Evolutionary conservation across 2,888 invertebrate species (phyloP), one percentile per base, ranked within the genome.

Genomic region (Idaea aversata): DNA sequence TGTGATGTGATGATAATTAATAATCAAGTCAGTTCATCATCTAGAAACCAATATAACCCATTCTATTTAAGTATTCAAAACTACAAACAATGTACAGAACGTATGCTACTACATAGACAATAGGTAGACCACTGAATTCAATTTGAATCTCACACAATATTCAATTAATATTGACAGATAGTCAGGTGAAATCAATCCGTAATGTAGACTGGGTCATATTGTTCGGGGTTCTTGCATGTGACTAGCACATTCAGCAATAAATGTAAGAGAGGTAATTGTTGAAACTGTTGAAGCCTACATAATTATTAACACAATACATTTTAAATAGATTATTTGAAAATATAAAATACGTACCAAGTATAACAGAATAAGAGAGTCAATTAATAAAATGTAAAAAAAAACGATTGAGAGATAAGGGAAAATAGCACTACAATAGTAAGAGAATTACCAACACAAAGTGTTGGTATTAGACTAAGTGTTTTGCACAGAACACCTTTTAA

Each of bases 81-180:
- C 80, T 25, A 25, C 88, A 85, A 87, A 88, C 87, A 83, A 77
- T 83, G 78, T 77, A 84, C 84, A 81, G 86, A 87, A 86, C 59
- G 87, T 88, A 86, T 87, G 82, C 81, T 79, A 83, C 83, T 86
- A 87, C 87, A 88, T 84, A 85, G 83, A 88, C 90, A 91, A 88
- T 88, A 85, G 47, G 47, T 10, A 47, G 88, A 75, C 76, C 78
- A 81, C 87, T 89, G 47, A 90, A 91, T 91, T 90, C 91, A 89
- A 91, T 90, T 90, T 86, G 88, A 88, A 88, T 90, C 90, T 85
- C 85, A 85, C 88, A 89, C 91, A 91, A 89, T 90, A 91, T 91
- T 92, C 89, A 91, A 91, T 92, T 91, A 90, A 88, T 90, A 84
- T 86, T 89, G 91, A 90, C 80, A 86, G 91, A 89, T 91, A 91